Evolutionary conservation across 2,113 vertebrate species (phyloP).

Genomic region (Lucifuga dentata): DNA sequence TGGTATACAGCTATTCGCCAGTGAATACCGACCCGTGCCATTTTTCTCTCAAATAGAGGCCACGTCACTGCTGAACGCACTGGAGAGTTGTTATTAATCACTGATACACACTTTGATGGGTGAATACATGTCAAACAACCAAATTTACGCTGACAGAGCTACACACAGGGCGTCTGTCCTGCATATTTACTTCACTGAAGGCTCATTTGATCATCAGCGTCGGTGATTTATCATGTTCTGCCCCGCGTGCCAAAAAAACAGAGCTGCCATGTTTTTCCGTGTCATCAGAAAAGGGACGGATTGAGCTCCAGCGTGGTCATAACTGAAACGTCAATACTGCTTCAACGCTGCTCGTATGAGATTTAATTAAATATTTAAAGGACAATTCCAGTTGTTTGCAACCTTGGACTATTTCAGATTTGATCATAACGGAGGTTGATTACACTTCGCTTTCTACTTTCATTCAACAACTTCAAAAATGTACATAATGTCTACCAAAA

Average conservation of each 20-base stretch:
- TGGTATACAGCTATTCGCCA: constrained; percentile 76
- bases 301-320: background rate
- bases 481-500: too few relatives aligned
- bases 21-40: constrained; percentile 66
- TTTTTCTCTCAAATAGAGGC: constrained; percentile 84
- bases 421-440: too few relatives aligned
- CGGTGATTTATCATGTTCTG: constrained; percentile 54
- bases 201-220: constrained; percentile 62
- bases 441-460: too few relatives aligned
- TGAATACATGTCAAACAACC: constrained; percentile 75
- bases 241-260: constrained; percentile 36
- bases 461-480: too few relatives aligned
- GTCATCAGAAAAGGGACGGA: constrained; percentile 27
- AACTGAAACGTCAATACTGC: background rate
- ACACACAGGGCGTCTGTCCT: constrained; percentile 49
- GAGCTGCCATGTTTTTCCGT: constrained; percentile 31
- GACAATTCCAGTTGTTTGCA: too few relatives aligned
- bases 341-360: background rate
- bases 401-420: too few relatives aligned
- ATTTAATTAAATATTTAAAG: background rate
- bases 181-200: constrained; percentile 67
- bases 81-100: constrained; percentile 78
- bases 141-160: constrained; percentile 65
- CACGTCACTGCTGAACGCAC: constrained; percentile 68
- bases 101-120: constrained; percentile 71